Evolutionary conservation across 2,888 invertebrate genomes (phyloP).

Genomic region (Crioceris asparagi): DNA sequence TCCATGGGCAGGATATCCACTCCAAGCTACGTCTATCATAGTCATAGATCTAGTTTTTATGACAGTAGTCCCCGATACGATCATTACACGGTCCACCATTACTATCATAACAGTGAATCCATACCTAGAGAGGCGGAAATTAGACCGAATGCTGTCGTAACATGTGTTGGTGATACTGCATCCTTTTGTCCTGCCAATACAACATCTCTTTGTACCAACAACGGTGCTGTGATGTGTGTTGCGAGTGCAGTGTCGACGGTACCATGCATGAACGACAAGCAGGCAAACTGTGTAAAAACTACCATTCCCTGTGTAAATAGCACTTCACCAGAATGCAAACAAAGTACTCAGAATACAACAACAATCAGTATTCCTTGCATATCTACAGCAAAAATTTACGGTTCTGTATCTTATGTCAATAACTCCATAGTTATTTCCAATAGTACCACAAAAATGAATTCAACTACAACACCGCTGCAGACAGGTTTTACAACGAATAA

Average conservation of each 20-base stretch:
- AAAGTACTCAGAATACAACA: slow-evolving; percentile 22
- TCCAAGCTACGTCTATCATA: slow-evolving; percentile 25
- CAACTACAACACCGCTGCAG: slow-evolving; percentile 7
- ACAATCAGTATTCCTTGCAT: slow-evolving; percentile 29
- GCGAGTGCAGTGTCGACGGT: slow-evolving; percentile 30
- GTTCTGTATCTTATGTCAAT: slow-evolving; percentile 24
- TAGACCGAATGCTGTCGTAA: slow-evolving; percentile 29
- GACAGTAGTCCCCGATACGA: slow-evolving; percentile 28
- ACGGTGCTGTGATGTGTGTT: slow-evolving; percentile 35
- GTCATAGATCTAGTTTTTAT: slow-evolving; percentile 14
- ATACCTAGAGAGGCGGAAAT: slow-evolving; percentile 28
- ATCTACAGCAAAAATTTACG: slow-evolving; percentile 27
- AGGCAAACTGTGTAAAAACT: slow-evolving; percentile 29
- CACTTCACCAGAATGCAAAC: slow-evolving; percentile 27
- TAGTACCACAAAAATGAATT: slow-evolving; percentile 7
- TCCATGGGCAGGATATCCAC: slow-evolving; percentile 26
- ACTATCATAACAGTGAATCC: slow-evolving; percentile 30
- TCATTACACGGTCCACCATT: slow-evolving; percentile 34
- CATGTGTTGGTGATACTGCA: slow-evolving; percentile 31
- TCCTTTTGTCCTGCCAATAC: slow-evolving; percentile 32
- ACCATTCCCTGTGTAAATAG: slow-evolving; percentile 31
- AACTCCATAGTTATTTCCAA: slow-evolving; percentile 21
- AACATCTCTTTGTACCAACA: slow-evolving; percentile 32
- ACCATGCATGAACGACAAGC: slow-evolving; percentile 27
- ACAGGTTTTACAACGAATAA: slow-evolving; percentile 12